A percentile compares a stretch with the other conserved stretches of the same genome.
Evolutionary conservation across 2,888 invertebrate genomes (phyloP).

Genomic region (Eurois occulta): DNA sequence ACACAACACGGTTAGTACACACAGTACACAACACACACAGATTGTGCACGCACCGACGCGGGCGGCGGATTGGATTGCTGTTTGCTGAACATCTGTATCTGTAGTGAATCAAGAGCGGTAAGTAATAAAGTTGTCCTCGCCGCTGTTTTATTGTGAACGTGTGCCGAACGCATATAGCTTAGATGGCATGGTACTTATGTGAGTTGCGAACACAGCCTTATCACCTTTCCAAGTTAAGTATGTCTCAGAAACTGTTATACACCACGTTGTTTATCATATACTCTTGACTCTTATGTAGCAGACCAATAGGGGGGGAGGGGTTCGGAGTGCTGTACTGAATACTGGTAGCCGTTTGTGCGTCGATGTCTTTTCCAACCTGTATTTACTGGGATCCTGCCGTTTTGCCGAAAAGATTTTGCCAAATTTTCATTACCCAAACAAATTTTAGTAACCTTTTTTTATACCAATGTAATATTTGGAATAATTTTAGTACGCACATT

Average conservation of each 20-base stretch:
- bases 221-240: neutral
- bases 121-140: conserved; percentile 42
- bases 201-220: too few relatives aligned
- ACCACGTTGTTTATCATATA: neutral
- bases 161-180: too few relatives aligned
- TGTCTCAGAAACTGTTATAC: neutral
- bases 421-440: too few relatives aligned
- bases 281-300: neutral
- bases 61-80: conserved; percentile 35
- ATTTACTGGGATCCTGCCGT: neutral
- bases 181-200: neutral
- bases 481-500: too few relatives aligned
- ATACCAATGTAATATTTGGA: too few relatives aligned
- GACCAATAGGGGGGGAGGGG: too few relatives aligned
- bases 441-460: too few relatives aligned
- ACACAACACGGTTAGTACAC: neutral
- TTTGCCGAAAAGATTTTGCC: too few relatives aligned
- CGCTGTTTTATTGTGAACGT: conserved; percentile 21
- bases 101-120: conserved; percentile 8
- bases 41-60: conserved; percentile 28
- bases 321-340: too few relatives aligned
- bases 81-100: conserved; percentile 17
- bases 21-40: conserved; percentile 13
- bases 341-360: too few relatives aligned
- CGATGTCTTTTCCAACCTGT: neutral